A percentile compares a stretch with the other conserved stretches of the same genome.
These are phyloP conservation scores for Lasioglossum malachurum DNA, from an alignment of 2,888 invertebrate genomes.

Conservation along the genomic window DNA sequence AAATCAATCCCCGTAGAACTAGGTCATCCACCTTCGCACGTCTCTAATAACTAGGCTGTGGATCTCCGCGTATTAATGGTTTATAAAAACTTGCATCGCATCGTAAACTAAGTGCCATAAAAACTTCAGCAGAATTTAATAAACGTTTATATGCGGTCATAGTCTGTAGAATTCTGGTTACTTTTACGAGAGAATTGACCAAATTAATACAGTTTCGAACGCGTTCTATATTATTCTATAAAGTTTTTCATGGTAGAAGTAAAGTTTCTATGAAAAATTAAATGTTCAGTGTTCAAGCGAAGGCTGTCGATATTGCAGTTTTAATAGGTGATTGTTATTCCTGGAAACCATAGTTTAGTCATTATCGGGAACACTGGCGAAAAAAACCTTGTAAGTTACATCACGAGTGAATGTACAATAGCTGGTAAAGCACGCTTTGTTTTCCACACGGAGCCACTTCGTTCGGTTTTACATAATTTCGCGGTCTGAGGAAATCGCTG, in stretches of 20 bases:
- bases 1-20: neutral
- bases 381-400: neutral
- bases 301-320: neutral
- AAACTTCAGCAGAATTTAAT: neutral
- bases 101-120: neutral
- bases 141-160: neutral
- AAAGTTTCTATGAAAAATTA: neutral
- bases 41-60: neutral
- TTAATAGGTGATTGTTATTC: neutral
- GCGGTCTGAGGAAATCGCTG: neutral
- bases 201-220: neutral
- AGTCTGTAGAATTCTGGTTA: neutral
- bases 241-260: neutral
- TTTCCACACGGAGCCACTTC: neutral
- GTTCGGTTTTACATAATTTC: conserved; percentile 1
- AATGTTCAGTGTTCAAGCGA: neutral
- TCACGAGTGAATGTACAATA: neutral
- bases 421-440: neutral
- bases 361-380: neutral
- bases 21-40: neutral
- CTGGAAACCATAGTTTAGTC: neutral
- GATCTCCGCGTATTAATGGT: neutral
- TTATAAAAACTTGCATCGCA: neutral
- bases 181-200: neutral
- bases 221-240: too few species aligned